Evolutionary conservation across 2,888 invertebrate genomes (phyloP).

Genomic region (Mythimna impura): DNA sequence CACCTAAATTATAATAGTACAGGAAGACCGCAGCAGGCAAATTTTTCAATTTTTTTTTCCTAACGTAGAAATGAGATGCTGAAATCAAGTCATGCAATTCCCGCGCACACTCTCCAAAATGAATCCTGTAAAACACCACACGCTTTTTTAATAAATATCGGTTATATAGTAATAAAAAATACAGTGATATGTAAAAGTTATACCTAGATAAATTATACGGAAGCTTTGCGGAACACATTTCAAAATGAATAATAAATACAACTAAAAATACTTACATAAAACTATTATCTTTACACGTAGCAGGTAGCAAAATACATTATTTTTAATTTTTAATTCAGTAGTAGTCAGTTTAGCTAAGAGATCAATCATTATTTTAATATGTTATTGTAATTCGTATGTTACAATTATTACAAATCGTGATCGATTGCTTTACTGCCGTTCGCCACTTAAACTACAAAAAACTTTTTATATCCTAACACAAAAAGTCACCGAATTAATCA

Average conservation of each 20-base stretch:
- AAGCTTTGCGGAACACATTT: constrained; percentile 11
- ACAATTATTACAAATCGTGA: constrained; percentile 45
- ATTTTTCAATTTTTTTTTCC: too few species aligned
- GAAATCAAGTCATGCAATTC: too few species aligned
- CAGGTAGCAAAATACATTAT: constrained; percentile 30
- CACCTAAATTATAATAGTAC: too few species aligned
- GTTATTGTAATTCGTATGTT: constrained; percentile 40
- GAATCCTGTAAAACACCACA: too few species aligned
- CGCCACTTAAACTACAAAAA: constrained; percentile 19
- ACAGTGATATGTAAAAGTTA: not conserved
- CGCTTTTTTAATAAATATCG: too few species aligned
- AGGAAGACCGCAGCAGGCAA: too few species aligned
- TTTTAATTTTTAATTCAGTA: constrained; percentile 16
- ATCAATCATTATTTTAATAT: constrained; percentile 36
- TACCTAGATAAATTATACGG: not conserved
- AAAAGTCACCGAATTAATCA: constrained; percentile 29
- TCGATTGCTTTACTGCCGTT: constrained; percentile 31
- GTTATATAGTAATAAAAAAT: too few species aligned
- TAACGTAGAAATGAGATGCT: too few species aligned
- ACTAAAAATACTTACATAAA: not conserved
- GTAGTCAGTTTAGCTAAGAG: constrained; percentile 4
- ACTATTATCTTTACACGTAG: constrained; percentile 20
- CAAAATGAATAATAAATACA: not conserved
- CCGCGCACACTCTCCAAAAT: too few species aligned
- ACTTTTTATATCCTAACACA: constrained; percentile 18